Base-by-base conservation (phyloP, 2,888 invertebrate genomes). In the Pyralis farinalis region DNA sequence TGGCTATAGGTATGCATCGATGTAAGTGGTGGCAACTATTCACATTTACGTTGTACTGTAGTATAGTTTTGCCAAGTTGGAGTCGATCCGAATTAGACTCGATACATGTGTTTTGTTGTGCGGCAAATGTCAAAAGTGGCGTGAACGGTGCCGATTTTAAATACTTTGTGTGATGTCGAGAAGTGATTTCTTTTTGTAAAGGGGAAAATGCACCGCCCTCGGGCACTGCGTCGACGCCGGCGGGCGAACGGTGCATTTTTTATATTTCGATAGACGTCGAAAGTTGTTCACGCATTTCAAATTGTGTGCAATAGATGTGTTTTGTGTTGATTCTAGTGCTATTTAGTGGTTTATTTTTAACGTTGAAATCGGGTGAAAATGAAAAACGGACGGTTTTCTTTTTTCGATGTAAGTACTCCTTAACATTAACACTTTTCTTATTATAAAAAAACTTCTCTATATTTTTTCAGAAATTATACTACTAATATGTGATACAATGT, bases 21-120 rank as follows among this genome's bases (percentile, higher is more conserved):
- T 51, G 63, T 58, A 70, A 71, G 69, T 72, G 64, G 70, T 67
- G 67, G 71, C 72, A 67, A 71, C 72, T 77, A 74, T 78, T 76
- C 75, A 70, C 66, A 77, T 79, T 78, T 81, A 73, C 76, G 70
- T 66, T 46, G 31, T 39, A 33, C 31, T n/a, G 16, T 25, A 25
- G 4, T 10, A 64, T 67, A 68, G 76, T 77, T 78, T 74, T 71
- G 80, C 77, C 75, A 77, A 80, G 75, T 76, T 74, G 71, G 63
- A 69, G 71, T 65, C 64, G 72, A 51, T 63, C 75, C 49, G 72
- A 73, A 65, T 72, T 73, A 69, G 68, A 63, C 60, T 56, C 58
- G 56, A 55, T 60, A 54, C 65, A 53, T 67, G 67, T 63, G 63
- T 71, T 64, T 63, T 63, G 63, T 62, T 63, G 67, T 63, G 63